Conservation (phyloP, 2,888 invertebrate genomes). For the Oegoconia quadripuncta region DNA sequence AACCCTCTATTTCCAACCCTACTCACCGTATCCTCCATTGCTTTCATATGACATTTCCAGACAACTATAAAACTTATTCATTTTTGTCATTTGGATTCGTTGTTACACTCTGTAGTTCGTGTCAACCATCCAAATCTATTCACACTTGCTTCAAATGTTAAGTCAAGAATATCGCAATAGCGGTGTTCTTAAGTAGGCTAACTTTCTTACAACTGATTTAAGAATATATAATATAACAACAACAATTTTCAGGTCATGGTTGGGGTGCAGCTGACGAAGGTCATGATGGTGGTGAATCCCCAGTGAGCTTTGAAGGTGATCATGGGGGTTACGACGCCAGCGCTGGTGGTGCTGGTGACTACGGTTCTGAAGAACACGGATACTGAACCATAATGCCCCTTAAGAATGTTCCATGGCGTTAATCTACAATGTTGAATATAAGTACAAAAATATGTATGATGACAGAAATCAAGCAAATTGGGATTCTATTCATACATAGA, state of each 20-base stretch:
- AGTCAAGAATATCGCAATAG: too few relatives aligned
- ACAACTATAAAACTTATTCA: too few relatives aligned
- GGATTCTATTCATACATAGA: too few relatives aligned
- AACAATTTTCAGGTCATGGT: conserved; percentile 64
- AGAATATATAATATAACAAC: neutral
- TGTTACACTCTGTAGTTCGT: too few relatives aligned
- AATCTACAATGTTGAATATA: neutral
- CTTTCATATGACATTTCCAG: too few relatives aligned
- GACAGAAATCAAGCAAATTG: too few relatives aligned
- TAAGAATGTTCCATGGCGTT: neutral
- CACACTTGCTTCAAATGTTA: too few relatives aligned
- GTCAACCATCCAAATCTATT: too few relatives aligned
- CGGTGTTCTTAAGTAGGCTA: neutral
- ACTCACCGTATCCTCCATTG: too few relatives aligned
- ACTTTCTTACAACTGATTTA: neutral
- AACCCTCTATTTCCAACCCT: too few relatives aligned
- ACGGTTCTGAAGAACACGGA: conserved; percentile 41
- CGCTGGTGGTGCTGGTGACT: conserved; percentile 44
- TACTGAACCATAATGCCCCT: conserved; percentile 3
- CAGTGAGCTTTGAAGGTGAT: conserved; percentile 64
- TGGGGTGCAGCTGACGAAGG: conserved; percentile 68
- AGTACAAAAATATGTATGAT: neutral
- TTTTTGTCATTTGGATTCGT: too few relatives aligned
- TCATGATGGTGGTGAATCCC: conserved; percentile 52
- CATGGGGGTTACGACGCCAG: conserved; percentile 51